Evolutionary conservation across 2,113 vertebrate species (phyloP).

Genomic region (Lota lota): DNA sequence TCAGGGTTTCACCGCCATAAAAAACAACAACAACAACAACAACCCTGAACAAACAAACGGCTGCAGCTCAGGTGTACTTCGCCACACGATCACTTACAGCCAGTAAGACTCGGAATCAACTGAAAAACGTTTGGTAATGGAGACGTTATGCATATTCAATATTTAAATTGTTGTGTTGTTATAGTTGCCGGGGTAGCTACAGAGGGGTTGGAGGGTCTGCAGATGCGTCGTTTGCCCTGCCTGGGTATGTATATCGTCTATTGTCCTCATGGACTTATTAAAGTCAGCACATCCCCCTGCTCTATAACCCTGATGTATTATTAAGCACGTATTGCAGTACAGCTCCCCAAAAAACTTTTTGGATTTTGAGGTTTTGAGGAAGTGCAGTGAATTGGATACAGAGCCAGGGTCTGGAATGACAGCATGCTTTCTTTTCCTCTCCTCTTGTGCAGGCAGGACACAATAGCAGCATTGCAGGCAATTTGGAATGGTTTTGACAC

Average conservation of each 20-base stretch:
- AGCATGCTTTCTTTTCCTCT: constrained; percentile 55
- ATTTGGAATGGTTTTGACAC: constrained; percentile 19
- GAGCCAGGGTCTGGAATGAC: constrained; percentile 50
- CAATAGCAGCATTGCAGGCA: constrained; percentile 42
- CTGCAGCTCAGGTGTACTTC: constrained; percentile 55
- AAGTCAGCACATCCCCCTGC: constrained; percentile 59
- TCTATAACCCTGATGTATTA: constrained; percentile 74
- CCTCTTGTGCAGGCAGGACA: constrained; percentile 38
- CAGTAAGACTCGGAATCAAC: constrained; percentile 36
- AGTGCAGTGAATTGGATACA: constrained; percentile 55
- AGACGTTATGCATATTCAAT: constrained; percentile 18
- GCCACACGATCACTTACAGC: constrained; percentile 38
- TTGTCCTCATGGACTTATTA: constrained; percentile 68
- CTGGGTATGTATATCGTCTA: constrained; percentile 40
- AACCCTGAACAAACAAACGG: constrained; percentile 37
- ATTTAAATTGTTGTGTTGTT: too few species aligned
- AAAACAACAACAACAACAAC: too few species aligned
- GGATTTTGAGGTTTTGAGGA: constrained; percentile 56
- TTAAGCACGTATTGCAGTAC: constrained; percentile 67
- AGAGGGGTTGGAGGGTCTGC: constrained; percentile 43
- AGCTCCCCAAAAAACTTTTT: constrained; percentile 46
- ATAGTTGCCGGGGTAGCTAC: background rate
- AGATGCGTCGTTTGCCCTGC: constrained; percentile 52
- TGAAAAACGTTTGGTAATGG: background rate
- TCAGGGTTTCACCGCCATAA: constrained; percentile 52